A percentile compares a stretch with the other conserved stretches of the same genome.
Evolutionary conservation across 2,797 vertebrate species (phyloP).

Genomic region (Cuculus canorus): DNA sequence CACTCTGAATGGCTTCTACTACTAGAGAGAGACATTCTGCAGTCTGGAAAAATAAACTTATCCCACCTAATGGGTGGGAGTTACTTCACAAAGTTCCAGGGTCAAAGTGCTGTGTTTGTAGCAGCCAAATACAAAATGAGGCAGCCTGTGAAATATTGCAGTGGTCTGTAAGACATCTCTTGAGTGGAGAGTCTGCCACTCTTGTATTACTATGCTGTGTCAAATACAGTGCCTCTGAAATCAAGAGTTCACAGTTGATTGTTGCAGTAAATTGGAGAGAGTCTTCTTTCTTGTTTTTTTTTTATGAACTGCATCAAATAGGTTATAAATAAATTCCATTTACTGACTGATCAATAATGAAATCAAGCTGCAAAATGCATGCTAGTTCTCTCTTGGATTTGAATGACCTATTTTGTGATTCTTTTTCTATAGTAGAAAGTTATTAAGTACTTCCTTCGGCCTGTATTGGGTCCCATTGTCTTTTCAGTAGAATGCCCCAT

Average conservation of each 20-base stretch:
- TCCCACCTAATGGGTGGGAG: background rate
- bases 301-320: conserved; percentile 3
- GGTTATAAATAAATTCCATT: background rate
- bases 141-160: background rate
- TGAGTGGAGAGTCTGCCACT: background rate
- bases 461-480: background rate
- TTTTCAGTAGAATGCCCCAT: conserved; percentile 28
- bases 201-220: background rate
- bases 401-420: conserved; percentile 24
- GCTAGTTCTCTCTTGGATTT: conserved; percentile 22
- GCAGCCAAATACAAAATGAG: background rate
- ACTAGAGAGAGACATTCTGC: background rate
- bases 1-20: background rate
- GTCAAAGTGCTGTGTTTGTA: background rate
- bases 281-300: background rate
- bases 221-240: background rate
- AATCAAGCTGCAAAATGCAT: conserved; percentile 43
- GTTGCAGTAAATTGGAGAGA: background rate
- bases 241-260: background rate
- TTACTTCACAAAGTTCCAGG: background rate
- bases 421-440: conserved; percentile 25
- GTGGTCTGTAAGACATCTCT: background rate
- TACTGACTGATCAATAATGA: conserved; percentile 35
- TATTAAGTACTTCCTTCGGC: conserved; percentile 25
- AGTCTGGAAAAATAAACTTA: background rate